A percentile compares a stretch with the other conserved stretches of the same genome.
Evolutionary conservation across 2,113 vertebrate species (phyloP).

Genomic region (Paralichthys olivaceus): DNA sequence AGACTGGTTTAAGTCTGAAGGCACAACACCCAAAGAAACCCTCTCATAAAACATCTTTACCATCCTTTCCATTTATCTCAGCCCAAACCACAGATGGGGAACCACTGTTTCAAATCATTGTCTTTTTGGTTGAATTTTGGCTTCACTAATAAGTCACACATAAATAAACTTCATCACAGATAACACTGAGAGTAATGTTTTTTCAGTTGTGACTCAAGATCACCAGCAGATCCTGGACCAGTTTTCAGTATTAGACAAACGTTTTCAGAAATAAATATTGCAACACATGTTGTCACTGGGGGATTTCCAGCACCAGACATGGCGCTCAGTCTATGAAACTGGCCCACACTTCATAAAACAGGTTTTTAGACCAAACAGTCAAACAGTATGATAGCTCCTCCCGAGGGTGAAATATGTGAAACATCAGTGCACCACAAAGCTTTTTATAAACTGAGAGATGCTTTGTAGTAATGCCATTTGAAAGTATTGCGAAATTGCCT

Average conservation of each 20-base stretch:
- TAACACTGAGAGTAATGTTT: background rate
- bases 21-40: too few relatives aligned
- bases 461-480: constrained; percentile 38
- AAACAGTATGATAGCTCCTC: constrained; percentile 26
- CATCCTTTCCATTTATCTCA: too few relatives aligned
- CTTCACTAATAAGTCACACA: background rate
- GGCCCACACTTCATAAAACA: constrained; percentile 27
- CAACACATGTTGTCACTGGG: constrained; percentile 5
- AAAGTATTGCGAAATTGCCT: constrained; percentile 16
- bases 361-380: constrained; percentile 19
- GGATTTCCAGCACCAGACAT: constrained; percentile 25
- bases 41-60: too few relatives aligned
- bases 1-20: background rate
- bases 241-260: constrained; percentile 2
- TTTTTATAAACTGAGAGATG: constrained; percentile 22
- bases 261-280: constrained; percentile 33
- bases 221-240: background rate
- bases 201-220: background rate
- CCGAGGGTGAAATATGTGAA: constrained; percentile 21
- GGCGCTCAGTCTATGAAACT: constrained; percentile 16
- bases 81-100: too few relatives aligned
- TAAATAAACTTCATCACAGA: background rate
- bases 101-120: too few relatives aligned
- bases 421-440: constrained; percentile 23
- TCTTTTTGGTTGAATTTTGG: background rate